Conservation (phyloP, 2,888 invertebrate genomes). For the Ectemnius lituratus region DNA sequence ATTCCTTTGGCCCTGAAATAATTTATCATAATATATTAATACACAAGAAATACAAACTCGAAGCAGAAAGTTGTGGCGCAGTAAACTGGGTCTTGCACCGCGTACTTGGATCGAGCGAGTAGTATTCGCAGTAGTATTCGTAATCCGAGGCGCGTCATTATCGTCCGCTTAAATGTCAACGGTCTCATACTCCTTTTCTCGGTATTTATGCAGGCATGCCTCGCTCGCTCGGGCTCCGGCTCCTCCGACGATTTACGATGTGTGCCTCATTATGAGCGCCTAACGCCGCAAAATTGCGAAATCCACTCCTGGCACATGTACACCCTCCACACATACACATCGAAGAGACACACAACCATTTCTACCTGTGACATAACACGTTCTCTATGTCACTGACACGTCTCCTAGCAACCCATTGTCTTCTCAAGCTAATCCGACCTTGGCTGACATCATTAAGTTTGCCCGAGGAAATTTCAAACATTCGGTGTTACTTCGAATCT, state of each 20-base stretch:
- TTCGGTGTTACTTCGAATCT: too few species aligned
- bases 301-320: constrained; percentile 12
- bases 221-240: constrained; percentile 26
- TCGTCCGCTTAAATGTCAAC: constrained; percentile 68
- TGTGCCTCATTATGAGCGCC: constrained; percentile 56
- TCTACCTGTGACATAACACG: neutral
- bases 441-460: too few species aligned
- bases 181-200: constrained; percentile 57
- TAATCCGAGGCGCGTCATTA: constrained; percentile 65
- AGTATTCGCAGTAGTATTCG: constrained; percentile 41
- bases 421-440: too few species aligned
- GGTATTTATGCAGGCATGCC: constrained; percentile 60
- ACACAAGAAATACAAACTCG: neutral
- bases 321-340: too few species aligned
- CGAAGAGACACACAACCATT: neutral
- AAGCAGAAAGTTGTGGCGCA: too few species aligned
- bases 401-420: too few species aligned
- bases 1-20: constrained; percentile 90
- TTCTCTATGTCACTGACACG: constrained; percentile 4
- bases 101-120: too few species aligned
- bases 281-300: constrained; percentile 54
- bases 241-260: constrained; percentile 57
- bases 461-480: too few species aligned
- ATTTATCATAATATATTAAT: neutral
- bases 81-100: too few species aligned